Percentiles rank a stretch among this genome's conserved stretches.
Evolutionary conservation across 1,140 invertebrate species (phyloP).

Genomic region (Penaeus vannamei): DNA sequence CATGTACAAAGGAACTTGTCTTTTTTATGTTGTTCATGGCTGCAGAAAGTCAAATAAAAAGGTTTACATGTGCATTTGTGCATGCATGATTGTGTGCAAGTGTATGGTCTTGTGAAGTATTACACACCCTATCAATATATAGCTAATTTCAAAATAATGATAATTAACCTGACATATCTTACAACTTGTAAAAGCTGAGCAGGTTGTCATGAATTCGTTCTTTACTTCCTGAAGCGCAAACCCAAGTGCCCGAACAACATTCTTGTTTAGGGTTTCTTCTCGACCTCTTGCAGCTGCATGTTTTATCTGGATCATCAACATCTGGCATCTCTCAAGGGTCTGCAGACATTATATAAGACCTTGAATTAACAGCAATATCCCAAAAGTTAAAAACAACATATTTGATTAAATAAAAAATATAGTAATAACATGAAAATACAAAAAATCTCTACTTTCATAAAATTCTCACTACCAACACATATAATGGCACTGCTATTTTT

Average conservation of each 20-base stretch:
- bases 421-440: too few species aligned
- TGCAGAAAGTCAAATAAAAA: conserved; percentile 14
- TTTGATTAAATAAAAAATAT: not conserved
- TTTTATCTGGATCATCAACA: conserved; percentile 57
- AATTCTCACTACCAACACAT: too few species aligned
- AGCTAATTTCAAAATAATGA: too few species aligned
- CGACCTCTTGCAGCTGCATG: conserved; percentile 36
- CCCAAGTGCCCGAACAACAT: conserved; percentile 48
- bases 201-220: conserved; percentile 54
- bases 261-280: conserved; percentile 51
- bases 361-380: not conserved
- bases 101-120: too few species aligned
- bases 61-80: too few species aligned
- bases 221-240: conserved; percentile 57
- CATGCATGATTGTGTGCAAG: too few species aligned
- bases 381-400: conserved; percentile 53
- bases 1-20: conserved; percentile 60
- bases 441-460: too few species aligned
- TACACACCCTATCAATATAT: too few species aligned
- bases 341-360: not conserved
- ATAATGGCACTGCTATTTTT: too few species aligned
- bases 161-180: not conserved
- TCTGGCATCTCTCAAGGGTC: conserved; percentile 51
- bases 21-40: conserved; percentile 60
- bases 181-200: conserved; percentile 55